phyloP scores from a whole-genome alignment of 2,113 vertebrate genomes.

The Cairina moschata region DNA sequence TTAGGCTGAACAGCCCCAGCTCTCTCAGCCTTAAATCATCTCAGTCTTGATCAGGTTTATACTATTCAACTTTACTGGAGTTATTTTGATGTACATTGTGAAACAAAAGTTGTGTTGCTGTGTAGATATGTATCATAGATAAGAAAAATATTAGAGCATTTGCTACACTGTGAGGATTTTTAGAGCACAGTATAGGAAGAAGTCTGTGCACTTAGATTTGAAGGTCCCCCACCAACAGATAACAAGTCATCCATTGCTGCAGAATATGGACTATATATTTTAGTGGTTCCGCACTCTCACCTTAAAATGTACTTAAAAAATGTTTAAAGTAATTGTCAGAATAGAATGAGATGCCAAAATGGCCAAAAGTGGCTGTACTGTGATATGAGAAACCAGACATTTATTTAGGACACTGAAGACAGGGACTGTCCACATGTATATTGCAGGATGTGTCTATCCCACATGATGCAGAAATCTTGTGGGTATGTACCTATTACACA shows the following conservation, averaged over 20 bases:
- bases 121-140: background rate
- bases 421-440: background rate
- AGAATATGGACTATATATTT: background rate
- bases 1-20: too few species aligned
- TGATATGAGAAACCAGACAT: background rate
- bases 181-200: background rate
- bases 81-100: background rate
- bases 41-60: background rate
- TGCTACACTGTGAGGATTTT: background rate
- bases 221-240: background rate
- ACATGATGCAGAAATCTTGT: background rate
- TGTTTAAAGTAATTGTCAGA: background rate
- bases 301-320: background rate
- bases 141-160: background rate
- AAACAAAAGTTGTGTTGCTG: background rate
- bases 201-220: background rate
- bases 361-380: background rate
- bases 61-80: background rate
- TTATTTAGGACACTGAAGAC: background rate
- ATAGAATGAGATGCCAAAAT: background rate
- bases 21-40: too few species aligned
- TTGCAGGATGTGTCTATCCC: background rate
- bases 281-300: background rate
- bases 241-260: background rate
- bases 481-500: too few species aligned